Evolutionary conservation across 2,888 invertebrate species (phyloP), one percentile per base, ranked within the genome.

Genomic region (Nomada fabriciana): DNA sequence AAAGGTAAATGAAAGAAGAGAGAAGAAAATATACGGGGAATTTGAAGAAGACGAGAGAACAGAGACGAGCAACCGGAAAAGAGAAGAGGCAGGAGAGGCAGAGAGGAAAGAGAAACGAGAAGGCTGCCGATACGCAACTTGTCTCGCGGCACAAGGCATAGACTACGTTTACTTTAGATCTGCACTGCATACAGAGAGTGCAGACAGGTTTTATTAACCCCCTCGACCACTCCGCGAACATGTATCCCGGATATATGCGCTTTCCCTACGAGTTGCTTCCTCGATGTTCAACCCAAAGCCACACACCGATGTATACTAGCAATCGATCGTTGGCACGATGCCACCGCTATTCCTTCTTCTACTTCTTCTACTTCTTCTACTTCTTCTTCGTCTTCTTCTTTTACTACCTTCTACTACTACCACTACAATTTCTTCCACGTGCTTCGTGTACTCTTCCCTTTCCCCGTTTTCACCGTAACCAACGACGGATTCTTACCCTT

Each of bases 301-400:
- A 72, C 77, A 65, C 72, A 60, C 79, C 63, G 55, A 61, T 84
- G 79, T 84, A 76, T 75, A 80, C 82, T 53, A 47, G 80, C 85
- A 67, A 88, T 88, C 88, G 88, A 88, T 89, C 85, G 89, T 82
- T 88, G 88, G 89, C 87, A 76, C 86, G 74, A 84, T 84, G 88
- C 88, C 88, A 86, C 81, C 67, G 79, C 64, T 71, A 68, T 80
- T 83, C 79, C 80, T 83, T 82, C 76, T 75, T 68, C 69, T 63
- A 25, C n/a, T n/a, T n/a, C 80, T 61, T 52, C 80, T 60, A 78
- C 79, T 53, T 29, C n/a, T 42, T 36, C 65, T 42, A 10, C 20
- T 57, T 63, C 76, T 76, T 74, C 76, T 78, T 74, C 67, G 59
- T 57, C 65, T 53, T 59, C 53, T 55, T 73, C 71, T 53, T 11